Percentiles rank a stretch among this genome's conserved stretches.
These are phyloP conservation scores for Seladonia tumulorum DNA, from an alignment of 2,888 invertebrate species.

Conservation along the genomic window DNA sequence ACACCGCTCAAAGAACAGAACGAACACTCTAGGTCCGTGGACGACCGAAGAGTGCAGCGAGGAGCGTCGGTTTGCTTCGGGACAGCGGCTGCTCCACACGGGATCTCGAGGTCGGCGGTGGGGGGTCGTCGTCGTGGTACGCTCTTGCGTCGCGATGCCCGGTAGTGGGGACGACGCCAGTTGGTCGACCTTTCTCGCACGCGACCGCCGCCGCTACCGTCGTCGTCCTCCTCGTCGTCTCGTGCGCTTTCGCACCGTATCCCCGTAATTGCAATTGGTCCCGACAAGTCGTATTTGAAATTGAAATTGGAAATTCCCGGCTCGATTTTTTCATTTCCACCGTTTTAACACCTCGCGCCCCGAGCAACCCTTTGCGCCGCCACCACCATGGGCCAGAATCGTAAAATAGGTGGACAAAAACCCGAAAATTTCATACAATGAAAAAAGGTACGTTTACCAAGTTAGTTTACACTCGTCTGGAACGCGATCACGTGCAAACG, in stretches of 20 bases:
- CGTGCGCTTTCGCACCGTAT: conserved; percentile 25
- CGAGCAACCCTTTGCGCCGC: background rate
- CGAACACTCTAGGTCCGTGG: conserved; percentile 67
- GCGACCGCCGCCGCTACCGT: conserved; percentile 43
- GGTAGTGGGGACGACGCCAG: conserved; percentile 55
- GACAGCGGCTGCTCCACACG: conserved; percentile 68
- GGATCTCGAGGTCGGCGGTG: conserved; percentile 64
- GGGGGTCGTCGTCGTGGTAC: conserved; percentile 62
- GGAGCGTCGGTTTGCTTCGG: conserved; percentile 68
- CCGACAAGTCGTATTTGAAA: conserved; percentile 8
- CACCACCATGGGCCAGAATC: background rate
- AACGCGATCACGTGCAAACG: background rate
- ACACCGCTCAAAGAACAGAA: conserved; percentile 57
- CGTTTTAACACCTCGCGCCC: background rate
- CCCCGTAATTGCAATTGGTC: conserved; percentile 37
- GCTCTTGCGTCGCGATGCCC: conserved; percentile 42
- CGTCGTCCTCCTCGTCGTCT: conserved; percentile 6
- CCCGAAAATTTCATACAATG: background rate
- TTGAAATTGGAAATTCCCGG: background rate
- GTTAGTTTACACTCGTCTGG: background rate
- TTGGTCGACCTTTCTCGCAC: conserved; percentile 70
- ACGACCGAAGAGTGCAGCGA: conserved; percentile 68
- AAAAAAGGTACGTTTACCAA: background rate
- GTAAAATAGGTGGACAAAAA: background rate
- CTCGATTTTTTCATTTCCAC: background rate